A percentile compares a stretch with the other conserved stretches of the same genome.
phyloP scores from a whole-genome alignment of 2,888 invertebrate genomes.

The Drepanosiphum platanoidis region DNA sequence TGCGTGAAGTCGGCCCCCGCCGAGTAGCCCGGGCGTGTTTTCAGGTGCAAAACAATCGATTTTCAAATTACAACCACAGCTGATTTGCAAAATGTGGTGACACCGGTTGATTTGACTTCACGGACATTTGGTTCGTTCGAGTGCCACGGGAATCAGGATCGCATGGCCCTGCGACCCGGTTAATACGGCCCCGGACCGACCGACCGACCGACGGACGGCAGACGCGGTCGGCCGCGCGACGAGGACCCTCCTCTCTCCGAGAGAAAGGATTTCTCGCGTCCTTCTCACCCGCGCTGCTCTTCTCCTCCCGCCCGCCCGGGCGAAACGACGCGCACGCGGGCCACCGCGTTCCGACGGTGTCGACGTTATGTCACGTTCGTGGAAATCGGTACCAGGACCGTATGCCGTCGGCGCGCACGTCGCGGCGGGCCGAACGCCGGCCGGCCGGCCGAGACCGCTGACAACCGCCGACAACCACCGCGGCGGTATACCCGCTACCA shows the following conservation, averaged over 20 bases:
- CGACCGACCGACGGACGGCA: neutral
- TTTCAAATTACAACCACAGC: too few relatives aligned
- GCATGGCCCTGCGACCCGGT: neutral
- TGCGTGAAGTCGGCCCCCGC: neutral
- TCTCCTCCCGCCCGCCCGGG: neutral
- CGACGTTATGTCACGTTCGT: constrained; percentile 38
- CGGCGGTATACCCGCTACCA: neutral
- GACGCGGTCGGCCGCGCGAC: neutral
- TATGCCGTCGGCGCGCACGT: neutral
- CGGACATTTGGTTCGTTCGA: constrained; percentile 33
- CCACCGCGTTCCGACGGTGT: neutral
- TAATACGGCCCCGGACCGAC: neutral
- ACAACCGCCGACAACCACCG: neutral
- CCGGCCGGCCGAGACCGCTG: neutral
- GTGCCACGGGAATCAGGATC: constrained; percentile 44
- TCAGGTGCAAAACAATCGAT: too few relatives aligned
- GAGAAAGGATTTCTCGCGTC: too few relatives aligned
- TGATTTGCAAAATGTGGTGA: too few relatives aligned
- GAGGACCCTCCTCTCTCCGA: too few relatives aligned
- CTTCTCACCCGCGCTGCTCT: neutral
- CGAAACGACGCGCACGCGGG: too few relatives aligned
- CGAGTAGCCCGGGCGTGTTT: too few relatives aligned
- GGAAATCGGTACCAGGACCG: constrained; percentile 32
- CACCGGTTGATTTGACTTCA: neutral
- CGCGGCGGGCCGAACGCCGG: too few relatives aligned